Percentiles rank a stretch among this genome's conserved stretches.
These are phyloP conservation scores for Colistium nudipinnis DNA, from an alignment of 2,113 vertebrate genomes.

Conservation along the genomic window DNA sequence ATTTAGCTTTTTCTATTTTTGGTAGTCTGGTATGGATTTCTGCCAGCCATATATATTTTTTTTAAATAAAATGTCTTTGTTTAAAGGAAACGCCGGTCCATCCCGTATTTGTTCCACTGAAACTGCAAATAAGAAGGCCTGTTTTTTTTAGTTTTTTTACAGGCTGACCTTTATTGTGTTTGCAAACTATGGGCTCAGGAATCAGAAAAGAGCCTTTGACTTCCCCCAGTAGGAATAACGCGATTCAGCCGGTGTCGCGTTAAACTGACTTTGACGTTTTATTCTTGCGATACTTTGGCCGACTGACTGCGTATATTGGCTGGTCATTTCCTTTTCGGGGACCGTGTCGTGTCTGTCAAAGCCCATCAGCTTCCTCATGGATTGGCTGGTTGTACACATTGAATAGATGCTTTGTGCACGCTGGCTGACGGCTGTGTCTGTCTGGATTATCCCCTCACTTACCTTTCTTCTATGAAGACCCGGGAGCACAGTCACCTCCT, in stretches of 20 bases:
- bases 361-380: slow-evolving; percentile 44
- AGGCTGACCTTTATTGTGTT: slow-evolving; percentile 3
- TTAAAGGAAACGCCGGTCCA: too few relatives aligned
- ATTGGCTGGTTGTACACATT: slow-evolving; percentile 38
- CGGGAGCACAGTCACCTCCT: slow-evolving; percentile 18
- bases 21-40: too few relatives aligned
- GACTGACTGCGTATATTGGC: slow-evolving; percentile 41
- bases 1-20: too few relatives aligned
- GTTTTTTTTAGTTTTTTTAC: too few relatives aligned
- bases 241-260: slow-evolving; percentile 40
- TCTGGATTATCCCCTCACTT: slow-evolving; percentile 41
- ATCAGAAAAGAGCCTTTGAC: slow-evolving; percentile 28
- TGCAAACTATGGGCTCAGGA: slow-evolving; percentile 15
- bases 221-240: slow-evolving; percentile 30
- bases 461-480: slow-evolving; percentile 17
- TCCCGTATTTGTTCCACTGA: too few relatives aligned
- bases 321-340: slow-evolving; percentile 44
- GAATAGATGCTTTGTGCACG: slow-evolving; percentile 57
- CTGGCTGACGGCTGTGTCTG: slow-evolving; percentile 38
- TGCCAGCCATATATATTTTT: too few relatives aligned
- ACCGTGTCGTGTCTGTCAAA: slow-evolving; percentile 45
- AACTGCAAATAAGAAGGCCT: too few relatives aligned
- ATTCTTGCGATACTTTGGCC: slow-evolving; percentile 65
- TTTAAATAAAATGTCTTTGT: too few relatives aligned
- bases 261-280: slow-evolving; percentile 51